These are phyloP conservation scores for Yponomeuta malinellus DNA, from an alignment of 2,888 invertebrate genomes.

Conservation along the genomic window DNA sequence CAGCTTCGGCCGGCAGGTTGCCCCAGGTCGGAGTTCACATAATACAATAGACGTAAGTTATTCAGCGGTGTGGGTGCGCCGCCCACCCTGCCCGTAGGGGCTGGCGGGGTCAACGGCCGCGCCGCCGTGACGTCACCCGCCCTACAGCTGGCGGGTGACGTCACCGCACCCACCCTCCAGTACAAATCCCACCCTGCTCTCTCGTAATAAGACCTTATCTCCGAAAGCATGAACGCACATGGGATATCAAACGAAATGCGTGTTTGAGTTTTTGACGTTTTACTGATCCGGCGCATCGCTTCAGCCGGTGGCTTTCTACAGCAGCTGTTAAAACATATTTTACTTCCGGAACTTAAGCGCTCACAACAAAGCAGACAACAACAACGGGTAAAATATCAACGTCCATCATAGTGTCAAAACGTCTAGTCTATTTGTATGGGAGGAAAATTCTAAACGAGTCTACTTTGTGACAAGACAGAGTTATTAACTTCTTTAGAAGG, in stretches of 20 bases:
- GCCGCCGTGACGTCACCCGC: conserved; percentile 67
- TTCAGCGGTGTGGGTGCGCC: conserved; percentile 30
- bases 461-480: conserved; percentile 7
- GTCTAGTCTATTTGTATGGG: conserved; percentile 10
- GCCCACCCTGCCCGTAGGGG: conserved; percentile 28
- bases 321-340: conserved; percentile 30
- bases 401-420: conserved; percentile 12
- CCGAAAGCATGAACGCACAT: conserved; percentile 44
- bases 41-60: conserved; percentile 48
- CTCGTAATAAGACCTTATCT: conserved; percentile 52
- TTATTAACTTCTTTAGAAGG: conserved; percentile 2
- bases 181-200: conserved; percentile 48
- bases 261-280: conserved; percentile 40
- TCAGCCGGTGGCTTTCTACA: not conserved
- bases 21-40: conserved; percentile 60
- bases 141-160: conserved; percentile 68
- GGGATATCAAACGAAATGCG: conserved; percentile 41
- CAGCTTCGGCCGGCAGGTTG: conserved; percentile 37
- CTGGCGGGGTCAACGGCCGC: conserved; percentile 61
- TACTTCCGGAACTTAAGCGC: conserved; percentile 16
- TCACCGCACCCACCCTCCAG: conserved; percentile 52
- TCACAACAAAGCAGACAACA: conserved; percentile 6
- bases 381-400: conserved; percentile 1
- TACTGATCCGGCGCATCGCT: not conserved
- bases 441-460: not conserved